phyloP scores from a whole-genome alignment of 2,113 vertebrate species.

The Bagarius yarrelli region DNA sequence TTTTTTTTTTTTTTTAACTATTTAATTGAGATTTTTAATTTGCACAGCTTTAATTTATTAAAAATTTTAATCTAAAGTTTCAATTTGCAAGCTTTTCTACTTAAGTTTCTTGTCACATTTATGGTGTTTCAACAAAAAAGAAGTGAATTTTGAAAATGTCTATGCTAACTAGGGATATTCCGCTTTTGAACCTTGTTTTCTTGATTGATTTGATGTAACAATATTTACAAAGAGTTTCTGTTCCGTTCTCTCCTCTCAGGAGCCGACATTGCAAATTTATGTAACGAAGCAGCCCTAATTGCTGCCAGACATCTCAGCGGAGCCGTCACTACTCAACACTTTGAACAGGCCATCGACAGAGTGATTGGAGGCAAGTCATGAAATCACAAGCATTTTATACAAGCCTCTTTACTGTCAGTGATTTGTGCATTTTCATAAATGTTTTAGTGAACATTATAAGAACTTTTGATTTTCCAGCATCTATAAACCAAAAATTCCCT shows the following conservation, averaged over 20 bases:
- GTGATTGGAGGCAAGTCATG: constrained; percentile 66
- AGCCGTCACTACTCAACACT: constrained; percentile 61
- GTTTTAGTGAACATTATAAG: background rate
- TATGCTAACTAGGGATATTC: background rate
- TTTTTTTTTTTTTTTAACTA: too few species aligned
- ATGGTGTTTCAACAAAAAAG: background rate
- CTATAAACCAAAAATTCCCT: background rate
- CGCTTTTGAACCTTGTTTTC: background rate
- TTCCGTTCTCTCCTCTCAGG: constrained; percentile 58
- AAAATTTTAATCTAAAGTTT: too few species aligned
- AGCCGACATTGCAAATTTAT: constrained; percentile 77
- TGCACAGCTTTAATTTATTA: too few species aligned
- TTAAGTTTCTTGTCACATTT: background rate
- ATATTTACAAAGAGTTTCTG: constrained; percentile 8
- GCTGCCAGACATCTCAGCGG: constrained; percentile 67
- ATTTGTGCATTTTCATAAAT: too few species aligned
- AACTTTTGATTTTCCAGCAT: background rate
- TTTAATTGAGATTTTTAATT: too few species aligned
- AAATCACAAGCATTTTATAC: background rate
- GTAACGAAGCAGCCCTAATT: constrained; percentile 78
- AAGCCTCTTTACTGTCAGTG: background rate
- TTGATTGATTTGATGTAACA: background rate
- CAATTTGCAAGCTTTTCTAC: too few species aligned
- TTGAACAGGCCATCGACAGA: constrained; percentile 69
- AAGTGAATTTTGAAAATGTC: background rate